Percentiles rank a stretch among this genome's conserved stretches.
Conservation (phyloP, 2,797 vertebrate genomes). For the Molossus alvarezi region DNA sequence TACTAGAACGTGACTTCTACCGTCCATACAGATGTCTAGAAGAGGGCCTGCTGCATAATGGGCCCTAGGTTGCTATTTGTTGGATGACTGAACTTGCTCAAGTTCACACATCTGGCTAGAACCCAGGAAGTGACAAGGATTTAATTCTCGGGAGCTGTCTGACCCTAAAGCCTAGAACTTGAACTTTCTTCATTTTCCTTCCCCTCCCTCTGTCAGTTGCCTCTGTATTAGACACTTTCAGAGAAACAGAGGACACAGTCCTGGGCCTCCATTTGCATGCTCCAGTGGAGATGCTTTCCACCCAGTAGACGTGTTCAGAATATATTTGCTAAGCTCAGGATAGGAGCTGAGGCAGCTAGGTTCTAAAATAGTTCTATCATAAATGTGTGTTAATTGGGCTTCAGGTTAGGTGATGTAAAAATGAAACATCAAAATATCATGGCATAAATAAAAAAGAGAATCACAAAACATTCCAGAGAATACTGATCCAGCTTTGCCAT, state of each 20-base stretch:
- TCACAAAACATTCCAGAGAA: neutral
- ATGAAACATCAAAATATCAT: neutral
- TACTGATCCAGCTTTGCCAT: neutral
- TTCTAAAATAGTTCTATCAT: slow-evolving; percentile 41
- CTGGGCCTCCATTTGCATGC: neutral
- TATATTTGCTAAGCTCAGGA: slow-evolving; percentile 34
- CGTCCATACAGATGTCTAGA: neutral
- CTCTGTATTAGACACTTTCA: neutral
- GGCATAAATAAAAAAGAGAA: slow-evolving; percentile 33
- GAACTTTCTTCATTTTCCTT: neutral
- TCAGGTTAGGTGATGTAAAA: neutral
- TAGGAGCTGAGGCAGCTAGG: neutral
- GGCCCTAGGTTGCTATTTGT: neutral
- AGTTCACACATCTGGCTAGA: slow-evolving; percentile 13
- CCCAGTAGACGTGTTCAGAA: neutral
- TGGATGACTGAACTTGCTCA: neutral
- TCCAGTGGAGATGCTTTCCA: neutral
- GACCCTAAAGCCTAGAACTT: neutral
- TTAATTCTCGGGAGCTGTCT: neutral
- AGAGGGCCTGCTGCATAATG: neutral
- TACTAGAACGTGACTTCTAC: neutral
- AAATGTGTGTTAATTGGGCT: slow-evolving; percentile 18
- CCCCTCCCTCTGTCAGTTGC: neutral
- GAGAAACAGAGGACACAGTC: neutral
- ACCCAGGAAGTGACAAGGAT: neutral